phyloP scores from a whole-genome alignment of 2,797 vertebrate genomes.

The Pangasius larnaudii region DNA sequence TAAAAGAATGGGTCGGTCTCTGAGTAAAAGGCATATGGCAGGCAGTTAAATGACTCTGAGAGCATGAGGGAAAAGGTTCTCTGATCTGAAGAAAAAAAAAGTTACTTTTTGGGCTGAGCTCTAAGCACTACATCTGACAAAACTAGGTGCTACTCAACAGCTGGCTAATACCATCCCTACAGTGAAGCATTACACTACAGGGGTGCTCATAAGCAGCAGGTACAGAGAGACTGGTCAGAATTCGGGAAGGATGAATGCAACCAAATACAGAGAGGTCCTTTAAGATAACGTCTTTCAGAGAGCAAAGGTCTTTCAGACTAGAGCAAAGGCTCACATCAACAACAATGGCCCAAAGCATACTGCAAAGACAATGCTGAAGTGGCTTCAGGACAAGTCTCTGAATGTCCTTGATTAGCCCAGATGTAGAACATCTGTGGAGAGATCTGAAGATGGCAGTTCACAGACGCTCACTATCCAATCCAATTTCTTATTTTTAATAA shows the following conservation, averaged over 20 bases:
- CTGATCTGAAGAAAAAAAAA: not conserved
- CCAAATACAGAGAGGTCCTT: not conserved
- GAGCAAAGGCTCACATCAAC: not conserved
- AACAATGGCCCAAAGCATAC: not conserved
- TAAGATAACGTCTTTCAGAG: not conserved
- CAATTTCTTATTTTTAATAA: no score
- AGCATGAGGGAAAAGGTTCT: not conserved
- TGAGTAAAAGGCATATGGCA: no score
- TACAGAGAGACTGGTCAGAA: not conserved
- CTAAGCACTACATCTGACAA: not conserved
- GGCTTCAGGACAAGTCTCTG: not conserved
- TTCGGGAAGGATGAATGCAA: not conserved
- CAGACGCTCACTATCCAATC: no score
- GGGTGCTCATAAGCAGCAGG: not conserved
- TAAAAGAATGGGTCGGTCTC: no score
- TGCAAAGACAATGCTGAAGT: not conserved
- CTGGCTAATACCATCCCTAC: no score
- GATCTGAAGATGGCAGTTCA: no score
- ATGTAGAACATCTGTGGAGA: not conserved
- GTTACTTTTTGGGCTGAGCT: not conserved
- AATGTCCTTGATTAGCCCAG: not conserved
- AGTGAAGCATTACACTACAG: not conserved
- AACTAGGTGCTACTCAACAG: not conserved
- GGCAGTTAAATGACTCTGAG: not conserved
- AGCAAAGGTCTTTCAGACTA: not conserved